phyloP scores from a whole-genome alignment of 2,113 vertebrate species.

The Trogon surrucura region DNA sequence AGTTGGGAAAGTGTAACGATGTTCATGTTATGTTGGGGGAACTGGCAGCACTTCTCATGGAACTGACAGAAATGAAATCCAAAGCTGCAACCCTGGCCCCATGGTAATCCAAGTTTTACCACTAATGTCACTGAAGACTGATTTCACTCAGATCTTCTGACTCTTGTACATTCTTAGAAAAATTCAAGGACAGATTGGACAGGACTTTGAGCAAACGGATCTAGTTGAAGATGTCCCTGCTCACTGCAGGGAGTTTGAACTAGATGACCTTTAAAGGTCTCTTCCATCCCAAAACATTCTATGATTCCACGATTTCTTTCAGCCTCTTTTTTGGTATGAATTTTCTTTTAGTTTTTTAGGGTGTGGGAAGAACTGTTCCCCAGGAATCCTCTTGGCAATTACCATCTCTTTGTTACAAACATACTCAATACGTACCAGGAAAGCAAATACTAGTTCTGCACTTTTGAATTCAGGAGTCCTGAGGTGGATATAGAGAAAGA shows the following conservation, averaged over 20 bases:
- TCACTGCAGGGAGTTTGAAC: too few species aligned
- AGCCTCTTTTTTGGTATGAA: neutral
- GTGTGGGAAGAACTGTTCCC: neutral
- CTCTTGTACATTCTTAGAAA: neutral
- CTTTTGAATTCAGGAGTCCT: neutral
- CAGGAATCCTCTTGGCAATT: neutral
- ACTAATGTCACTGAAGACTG: neutral
- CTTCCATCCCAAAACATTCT: too few species aligned
- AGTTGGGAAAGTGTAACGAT: constrained; percentile 1
- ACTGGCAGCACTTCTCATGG: neutral
- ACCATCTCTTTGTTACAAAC: neutral
- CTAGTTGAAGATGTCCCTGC: too few species aligned
- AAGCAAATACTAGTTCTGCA: neutral
- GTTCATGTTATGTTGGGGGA: neutral
- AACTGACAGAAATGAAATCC: neutral
- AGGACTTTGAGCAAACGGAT: too few species aligned
- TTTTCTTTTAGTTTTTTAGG: neutral
- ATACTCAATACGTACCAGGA: neutral
- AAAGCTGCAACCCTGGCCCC: neutral
- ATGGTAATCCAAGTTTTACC: neutral
- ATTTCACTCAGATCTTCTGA: neutral
- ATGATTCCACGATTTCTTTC: neutral
- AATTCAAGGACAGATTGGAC: too few species aligned
- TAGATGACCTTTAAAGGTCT: too few species aligned
- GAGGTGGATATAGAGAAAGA: neutral